Percentiles rank a stretch among this genome's conserved stretches.
phyloP scores from a whole-genome alignment of 2,888 invertebrate genomes.

The Macaria liturata region DNA sequence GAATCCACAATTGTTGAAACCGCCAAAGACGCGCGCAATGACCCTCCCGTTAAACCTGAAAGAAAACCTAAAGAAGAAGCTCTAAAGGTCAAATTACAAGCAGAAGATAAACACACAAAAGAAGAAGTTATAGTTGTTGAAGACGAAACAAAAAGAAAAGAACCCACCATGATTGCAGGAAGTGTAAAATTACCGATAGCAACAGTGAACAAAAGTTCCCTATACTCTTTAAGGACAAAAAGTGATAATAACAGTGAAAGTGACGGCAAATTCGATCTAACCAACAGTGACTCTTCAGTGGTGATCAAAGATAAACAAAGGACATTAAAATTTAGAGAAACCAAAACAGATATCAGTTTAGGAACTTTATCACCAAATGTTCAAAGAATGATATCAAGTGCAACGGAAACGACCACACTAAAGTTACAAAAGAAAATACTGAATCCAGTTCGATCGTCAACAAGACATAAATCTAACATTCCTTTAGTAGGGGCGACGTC shows the following conservation, averaged over 20 bases:
- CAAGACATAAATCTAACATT: slow-evolving; percentile 70
- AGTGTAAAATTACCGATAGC: slow-evolving; percentile 71
- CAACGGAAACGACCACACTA: slow-evolving; percentile 67
- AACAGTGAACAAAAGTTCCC: slow-evolving; percentile 69
- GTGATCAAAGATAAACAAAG: slow-evolving; percentile 57
- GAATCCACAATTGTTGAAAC: slow-evolving; percentile 62
- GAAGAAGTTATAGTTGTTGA: slow-evolving; percentile 13
- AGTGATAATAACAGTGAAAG: slow-evolving; percentile 69
- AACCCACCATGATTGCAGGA: slow-evolving; percentile 64
- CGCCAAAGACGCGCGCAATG: slow-evolving; percentile 78
- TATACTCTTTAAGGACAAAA: slow-evolving; percentile 70
- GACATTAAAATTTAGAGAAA: slow-evolving; percentile 65
- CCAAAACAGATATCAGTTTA: slow-evolving; percentile 66
- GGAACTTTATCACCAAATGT: slow-evolving; percentile 84
- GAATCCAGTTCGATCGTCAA: slow-evolving; percentile 60
- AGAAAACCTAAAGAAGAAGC: slow-evolving; percentile 40
- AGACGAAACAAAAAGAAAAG: slow-evolving; percentile 46
- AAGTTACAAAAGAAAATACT: slow-evolving; percentile 71
- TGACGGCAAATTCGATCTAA: slow-evolving; percentile 58
- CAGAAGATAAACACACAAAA: slow-evolving; percentile 33
- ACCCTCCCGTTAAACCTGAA: slow-evolving; percentile 61
- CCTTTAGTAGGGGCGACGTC: slow-evolving; percentile 79
- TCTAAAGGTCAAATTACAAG: slow-evolving; percentile 14
- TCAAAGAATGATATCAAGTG: slow-evolving; percentile 84
- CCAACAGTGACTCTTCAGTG: slow-evolving; percentile 57